Evolutionary conservation across 2,113 vertebrate species (phyloP).

Genomic region (Saimiri boliviensis): DNA sequence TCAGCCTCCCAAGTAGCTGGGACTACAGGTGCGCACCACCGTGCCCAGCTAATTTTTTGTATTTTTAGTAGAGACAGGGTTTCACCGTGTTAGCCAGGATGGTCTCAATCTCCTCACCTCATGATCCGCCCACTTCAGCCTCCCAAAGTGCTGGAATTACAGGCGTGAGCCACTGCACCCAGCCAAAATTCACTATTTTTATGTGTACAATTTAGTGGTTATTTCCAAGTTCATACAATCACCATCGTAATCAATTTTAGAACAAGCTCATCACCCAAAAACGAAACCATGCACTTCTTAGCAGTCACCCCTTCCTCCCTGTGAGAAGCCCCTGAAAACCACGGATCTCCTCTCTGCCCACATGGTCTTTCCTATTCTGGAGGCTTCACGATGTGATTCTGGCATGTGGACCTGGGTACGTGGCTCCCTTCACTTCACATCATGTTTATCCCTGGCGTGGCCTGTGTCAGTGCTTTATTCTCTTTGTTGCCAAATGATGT

Average conservation of each 20-base stretch:
- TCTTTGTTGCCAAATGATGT: not conserved
- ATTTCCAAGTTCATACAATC: not conserved
- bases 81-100: no score
- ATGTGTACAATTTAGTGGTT: not conserved
- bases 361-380: not conserved
- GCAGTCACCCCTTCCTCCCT: not conserved
- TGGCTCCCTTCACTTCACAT: not conserved
- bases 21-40: no score
- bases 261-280: not conserved
- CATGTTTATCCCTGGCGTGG: fast-evolving
- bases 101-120: no score
- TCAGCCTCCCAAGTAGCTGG: no score
- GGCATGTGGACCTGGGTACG: not conserved
- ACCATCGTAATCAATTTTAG: not conserved
- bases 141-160: no score
- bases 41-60: no score
- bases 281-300: not conserved
- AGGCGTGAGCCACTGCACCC: no score
- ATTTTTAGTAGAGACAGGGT: no score
- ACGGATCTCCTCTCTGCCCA: not conserved
- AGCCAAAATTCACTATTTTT: not conserved
- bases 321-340: not conserved
- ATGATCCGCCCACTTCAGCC: no score
- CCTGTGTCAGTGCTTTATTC: fast-evolving
- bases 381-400: fast-evolving